These are phyloP conservation scores for Drosophila algonquin DNA, from an alignment of 2,888 invertebrate genomes.

Conservation along the genomic window DNA sequence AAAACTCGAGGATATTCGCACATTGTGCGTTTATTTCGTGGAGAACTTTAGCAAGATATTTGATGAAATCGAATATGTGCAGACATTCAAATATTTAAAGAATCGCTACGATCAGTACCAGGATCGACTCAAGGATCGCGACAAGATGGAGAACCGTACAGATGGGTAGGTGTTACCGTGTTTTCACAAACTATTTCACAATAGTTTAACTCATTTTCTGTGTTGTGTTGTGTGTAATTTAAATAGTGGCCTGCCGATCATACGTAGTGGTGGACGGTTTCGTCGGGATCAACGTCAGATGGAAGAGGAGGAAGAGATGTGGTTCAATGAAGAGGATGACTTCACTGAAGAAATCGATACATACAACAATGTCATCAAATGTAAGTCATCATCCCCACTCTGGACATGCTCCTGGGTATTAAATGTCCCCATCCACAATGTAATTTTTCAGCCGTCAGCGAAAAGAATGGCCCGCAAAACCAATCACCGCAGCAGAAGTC, in stretches of 20 bases:
- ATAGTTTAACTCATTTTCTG: slow-evolving; percentile 4
- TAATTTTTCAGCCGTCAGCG: slow-evolving; percentile 70
- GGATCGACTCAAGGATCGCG: slow-evolving; percentile 94
- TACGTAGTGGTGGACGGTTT: slow-evolving; percentile 89
- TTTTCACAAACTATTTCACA: neutral
- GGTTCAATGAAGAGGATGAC: slow-evolving; percentile 99
- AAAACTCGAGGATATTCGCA: slow-evolving; percentile 95
- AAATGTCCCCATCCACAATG: too few relatives aligned
- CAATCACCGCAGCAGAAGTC: slow-evolving; percentile 75
- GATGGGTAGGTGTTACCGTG: slow-evolving; percentile 86
- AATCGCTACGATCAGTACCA: slow-evolving; percentile 95
- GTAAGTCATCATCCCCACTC: slow-evolving; percentile 56
- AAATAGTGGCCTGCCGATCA: slow-evolving; percentile 85
- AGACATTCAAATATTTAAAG: slow-evolving; percentile 97
- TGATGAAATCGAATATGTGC: slow-evolving; percentile 98
- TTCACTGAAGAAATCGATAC: slow-evolving; percentile 89
- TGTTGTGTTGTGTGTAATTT: slow-evolving; percentile 13
- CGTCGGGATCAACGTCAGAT: slow-evolving; percentile 96
- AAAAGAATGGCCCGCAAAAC: slow-evolving; percentile 83
- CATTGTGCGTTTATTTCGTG: slow-evolving; percentile 95
- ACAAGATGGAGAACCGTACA: slow-evolving; percentile 86
- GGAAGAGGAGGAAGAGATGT: slow-evolving; percentile 99
- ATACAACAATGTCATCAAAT: slow-evolving; percentile 84
- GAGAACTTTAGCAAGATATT: slow-evolving; percentile 97
- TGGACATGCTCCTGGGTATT: too few relatives aligned